Conservation (phyloP, 2,888 invertebrate genomes). For the Cancer borealis region DNA sequence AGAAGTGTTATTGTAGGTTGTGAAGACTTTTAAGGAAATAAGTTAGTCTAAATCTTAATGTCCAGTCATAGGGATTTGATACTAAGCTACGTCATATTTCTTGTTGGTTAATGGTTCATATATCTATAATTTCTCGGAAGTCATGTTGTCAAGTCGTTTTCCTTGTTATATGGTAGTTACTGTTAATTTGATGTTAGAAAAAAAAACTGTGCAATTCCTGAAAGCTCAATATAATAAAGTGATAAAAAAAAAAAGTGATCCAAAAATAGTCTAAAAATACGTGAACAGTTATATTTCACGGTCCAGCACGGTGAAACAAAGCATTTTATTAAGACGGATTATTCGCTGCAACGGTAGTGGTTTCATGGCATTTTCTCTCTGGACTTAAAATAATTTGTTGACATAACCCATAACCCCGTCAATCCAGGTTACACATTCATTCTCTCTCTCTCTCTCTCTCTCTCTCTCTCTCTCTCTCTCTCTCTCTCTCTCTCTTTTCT, state of each 20-base stretch:
- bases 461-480: background rate
- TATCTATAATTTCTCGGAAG: background rate
- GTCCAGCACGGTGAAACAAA: background rate
- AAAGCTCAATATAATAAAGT: background rate
- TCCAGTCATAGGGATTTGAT: too few relatives aligned
- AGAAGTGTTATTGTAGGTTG: too few relatives aligned
- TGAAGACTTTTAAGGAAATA: too few relatives aligned
- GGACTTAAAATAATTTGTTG: background rate
- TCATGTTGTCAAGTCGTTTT: background rate
- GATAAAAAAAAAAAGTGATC: background rate
- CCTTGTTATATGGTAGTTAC: background rate
- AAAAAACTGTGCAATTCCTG: background rate
- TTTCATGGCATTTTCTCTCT: background rate
- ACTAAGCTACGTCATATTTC: too few relatives aligned
- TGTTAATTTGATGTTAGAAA: background rate
- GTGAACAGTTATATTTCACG: slow-evolving; percentile 8
- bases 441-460: background rate
- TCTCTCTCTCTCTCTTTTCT: background rate
- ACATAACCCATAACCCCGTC: background rate
- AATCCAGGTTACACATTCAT: background rate
- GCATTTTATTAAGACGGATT: background rate
- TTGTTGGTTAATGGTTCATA: background rate
- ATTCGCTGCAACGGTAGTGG: background rate
- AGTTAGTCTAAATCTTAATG: too few relatives aligned
- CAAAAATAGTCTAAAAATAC: background rate